A percentile compares a stretch with the other conserved stretches of the same genome.
Evolutionary conservation across 2,797 vertebrate genomes (phyloP).

Genomic region (Tauraco hartlaubi): DNA sequence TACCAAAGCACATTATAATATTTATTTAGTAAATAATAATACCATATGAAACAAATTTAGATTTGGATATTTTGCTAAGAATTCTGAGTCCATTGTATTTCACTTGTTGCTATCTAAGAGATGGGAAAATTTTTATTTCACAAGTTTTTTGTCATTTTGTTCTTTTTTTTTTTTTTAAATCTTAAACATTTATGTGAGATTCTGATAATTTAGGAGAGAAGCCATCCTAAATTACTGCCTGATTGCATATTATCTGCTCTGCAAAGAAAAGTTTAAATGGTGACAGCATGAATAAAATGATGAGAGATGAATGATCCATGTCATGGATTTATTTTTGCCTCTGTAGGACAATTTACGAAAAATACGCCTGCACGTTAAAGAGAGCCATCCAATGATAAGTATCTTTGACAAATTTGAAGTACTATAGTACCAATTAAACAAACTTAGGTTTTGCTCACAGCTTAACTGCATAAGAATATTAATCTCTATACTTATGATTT

Average conservation of each 20-base stretch:
- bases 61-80: neutral
- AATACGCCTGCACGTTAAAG: neutral
- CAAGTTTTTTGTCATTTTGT: neutral
- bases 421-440: neutral
- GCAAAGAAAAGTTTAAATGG: neutral
- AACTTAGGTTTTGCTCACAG: neutral
- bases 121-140: neutral
- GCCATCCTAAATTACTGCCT: neutral
- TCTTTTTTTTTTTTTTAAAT: neutral
- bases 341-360: neutral
- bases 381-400: neutral
- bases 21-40: neutral
- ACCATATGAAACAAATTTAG: rapidly evolving
- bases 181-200: neutral
- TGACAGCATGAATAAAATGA: neutral
- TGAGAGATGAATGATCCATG: neutral
- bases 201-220: neutral
- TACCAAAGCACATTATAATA: neutral
- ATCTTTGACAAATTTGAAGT: neutral
- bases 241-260: neutral
- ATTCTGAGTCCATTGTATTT: neutral
- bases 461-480: neutral
- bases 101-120: neutral
- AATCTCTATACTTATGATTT: neutral
- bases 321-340: slow-evolving; percentile 2